These are phyloP conservation scores for Mixornis gularis DNA, from an alignment of 2,113 vertebrate species.

Conservation along the genomic window DNA sequence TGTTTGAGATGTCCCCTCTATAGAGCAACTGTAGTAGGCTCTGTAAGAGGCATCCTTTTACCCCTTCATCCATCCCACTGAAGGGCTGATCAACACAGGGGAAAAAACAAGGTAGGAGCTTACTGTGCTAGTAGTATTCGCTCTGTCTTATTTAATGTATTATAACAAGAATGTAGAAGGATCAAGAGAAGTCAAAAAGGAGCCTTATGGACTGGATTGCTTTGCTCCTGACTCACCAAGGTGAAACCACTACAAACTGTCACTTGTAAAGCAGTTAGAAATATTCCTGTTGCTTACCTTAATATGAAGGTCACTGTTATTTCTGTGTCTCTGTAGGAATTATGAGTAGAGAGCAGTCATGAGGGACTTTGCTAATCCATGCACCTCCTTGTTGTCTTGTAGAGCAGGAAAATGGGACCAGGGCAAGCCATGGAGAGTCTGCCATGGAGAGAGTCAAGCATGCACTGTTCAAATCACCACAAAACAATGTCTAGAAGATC, in stretches of 20 bases:
- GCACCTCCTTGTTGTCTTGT: background rate
- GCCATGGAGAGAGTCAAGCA: conserved; percentile 60
- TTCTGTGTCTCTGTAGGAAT: background rate
- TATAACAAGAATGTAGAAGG: background rate
- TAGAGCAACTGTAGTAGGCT: background rate
- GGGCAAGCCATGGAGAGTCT: conserved; percentile 76
- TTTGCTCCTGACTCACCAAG: background rate
- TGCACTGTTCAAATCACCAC: conserved; percentile 14
- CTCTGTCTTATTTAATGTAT: background rate
- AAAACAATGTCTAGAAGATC: conserved; percentile 31
- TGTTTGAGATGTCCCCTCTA: background rate
- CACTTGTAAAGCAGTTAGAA: background rate
- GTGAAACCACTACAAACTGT: background rate
- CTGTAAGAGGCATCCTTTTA: background rate
- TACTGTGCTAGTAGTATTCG: background rate
- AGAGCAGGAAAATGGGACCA: conserved; percentile 52
- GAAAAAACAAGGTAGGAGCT: background rate
- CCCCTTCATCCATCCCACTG: background rate
- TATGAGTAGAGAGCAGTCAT: background rate
- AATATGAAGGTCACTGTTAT: background rate
- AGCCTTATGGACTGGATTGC: background rate
- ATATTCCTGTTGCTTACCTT: background rate
- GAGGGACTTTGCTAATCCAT: background rate
- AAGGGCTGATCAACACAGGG: background rate
- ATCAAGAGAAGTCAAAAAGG: background rate